Base-by-base conservation (phyloP, 1,140 invertebrate genomes). In the Camponotus pennsylvanicus region DNA sequence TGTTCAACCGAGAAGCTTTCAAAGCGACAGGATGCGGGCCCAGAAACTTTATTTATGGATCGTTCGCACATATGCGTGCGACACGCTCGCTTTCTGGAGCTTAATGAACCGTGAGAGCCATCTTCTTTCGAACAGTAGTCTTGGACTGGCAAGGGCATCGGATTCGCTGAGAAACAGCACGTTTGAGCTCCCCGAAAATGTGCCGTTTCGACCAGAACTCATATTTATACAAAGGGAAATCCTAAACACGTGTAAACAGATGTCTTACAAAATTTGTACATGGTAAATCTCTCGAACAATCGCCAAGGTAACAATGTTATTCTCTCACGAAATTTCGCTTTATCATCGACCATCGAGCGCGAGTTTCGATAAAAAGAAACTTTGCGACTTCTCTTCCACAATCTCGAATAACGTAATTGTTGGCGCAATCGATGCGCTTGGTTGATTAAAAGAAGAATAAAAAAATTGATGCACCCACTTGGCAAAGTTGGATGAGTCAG, bases 51-150 rank as follows among this genome's bases (percentile, higher is more conserved):
- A 86, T 90, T 90, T 90, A 90, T 86, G 77, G 63, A 4, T 57
- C 71, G 42, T 88, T 88, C 86, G 64, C 82, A 69, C 77, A 82
- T 64, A 63, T 32, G 61, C 42, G 37, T 55, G 64, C 40, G 59
- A 52, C 59, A 59, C 64, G 63, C 67, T 80, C 77, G 27, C 78
- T 73, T 86, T 77, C 64, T 77, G 61, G 27, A 55, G 49, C 49
- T 88, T 88, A 90, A 90, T 90, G 89, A 83, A 80, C 86, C 83
- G 83, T 90, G 83, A 90, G 86, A 88, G 82, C 70, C 32, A 27
- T 42, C 40, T 66, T 69, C 40, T 64, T 80, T 69, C 77, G 45
- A 32, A 59, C 52, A 66, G 40, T 42, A 66, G 40, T 42, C 75
- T 45, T 70, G n/a, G 18, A n/a, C 21, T 80, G 3, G 32, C 49